These are phyloP conservation scores for Camponotus fellah DNA, from an alignment of 2,888 invertebrate genomes.

Conservation along the genomic window DNA sequence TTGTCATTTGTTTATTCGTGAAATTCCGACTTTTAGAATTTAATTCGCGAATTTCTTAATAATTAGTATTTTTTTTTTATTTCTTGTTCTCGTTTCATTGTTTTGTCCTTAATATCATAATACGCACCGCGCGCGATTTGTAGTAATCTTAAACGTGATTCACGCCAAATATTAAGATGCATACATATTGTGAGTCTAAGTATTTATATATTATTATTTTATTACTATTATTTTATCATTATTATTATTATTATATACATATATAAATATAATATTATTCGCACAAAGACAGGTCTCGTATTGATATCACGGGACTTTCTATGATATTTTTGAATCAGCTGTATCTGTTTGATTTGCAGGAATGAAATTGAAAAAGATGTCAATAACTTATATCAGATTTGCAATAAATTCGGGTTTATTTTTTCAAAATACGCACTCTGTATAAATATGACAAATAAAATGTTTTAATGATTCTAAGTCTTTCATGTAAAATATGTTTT, in stretches of 20 bases:
- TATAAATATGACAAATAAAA: constrained; percentile 25
- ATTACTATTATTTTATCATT: constrained; percentile 71
- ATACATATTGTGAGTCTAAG: constrained; percentile 66
- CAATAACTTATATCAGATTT: constrained; percentile 18
- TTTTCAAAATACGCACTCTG: neutral
- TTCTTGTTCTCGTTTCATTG: constrained; percentile 54
- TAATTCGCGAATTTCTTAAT: constrained; percentile 27
- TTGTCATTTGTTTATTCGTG: constrained; percentile 57
- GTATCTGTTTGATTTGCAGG: constrained; percentile 58
- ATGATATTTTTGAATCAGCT: constrained; percentile 53
- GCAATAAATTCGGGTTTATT: neutral
- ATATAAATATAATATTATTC: constrained; percentile 44
- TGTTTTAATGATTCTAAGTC: neutral
- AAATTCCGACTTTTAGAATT: constrained; percentile 54
- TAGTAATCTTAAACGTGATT: constrained; percentile 78
- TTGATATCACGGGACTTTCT: constrained; percentile 39
- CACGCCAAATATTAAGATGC: constrained; percentile 81
- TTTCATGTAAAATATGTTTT: constrained; percentile 9
- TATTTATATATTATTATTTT: constrained; percentile 78
- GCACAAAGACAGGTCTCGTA: neutral
- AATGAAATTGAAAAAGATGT: constrained; percentile 67
- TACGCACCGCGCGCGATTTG: constrained; percentile 62
- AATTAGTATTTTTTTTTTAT: constrained; percentile 56
- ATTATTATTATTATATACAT: constrained; percentile 69
- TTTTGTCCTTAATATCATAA: constrained; percentile 48